Conservation (phyloP, 2,797 vertebrate species). For the Molothrus aeneus region DNA sequence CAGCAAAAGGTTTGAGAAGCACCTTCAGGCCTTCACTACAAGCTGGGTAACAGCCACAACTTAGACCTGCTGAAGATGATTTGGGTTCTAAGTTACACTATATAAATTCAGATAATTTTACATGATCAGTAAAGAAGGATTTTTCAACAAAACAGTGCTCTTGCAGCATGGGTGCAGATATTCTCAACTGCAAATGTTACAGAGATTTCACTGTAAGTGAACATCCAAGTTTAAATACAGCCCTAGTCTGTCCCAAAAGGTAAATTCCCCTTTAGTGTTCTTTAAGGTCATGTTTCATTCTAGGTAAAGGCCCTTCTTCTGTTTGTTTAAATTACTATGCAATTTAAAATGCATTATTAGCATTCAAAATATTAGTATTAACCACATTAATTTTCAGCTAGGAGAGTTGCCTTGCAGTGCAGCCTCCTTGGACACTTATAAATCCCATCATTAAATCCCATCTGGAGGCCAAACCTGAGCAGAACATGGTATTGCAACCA, state of each 20-base stretch:
- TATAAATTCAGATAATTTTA: background rate
- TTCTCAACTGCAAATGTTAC: background rate
- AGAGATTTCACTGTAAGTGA: background rate
- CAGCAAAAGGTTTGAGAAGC: background rate
- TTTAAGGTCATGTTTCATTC: background rate
- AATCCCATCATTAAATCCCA: background rate
- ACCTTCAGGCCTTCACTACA: background rate
- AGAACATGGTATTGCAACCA: background rate
- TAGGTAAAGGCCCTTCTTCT: no score
- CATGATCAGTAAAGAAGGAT: background rate
- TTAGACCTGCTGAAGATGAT: background rate
- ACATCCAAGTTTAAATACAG: background rate
- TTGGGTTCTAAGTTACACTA: background rate
- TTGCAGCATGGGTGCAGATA: background rate
- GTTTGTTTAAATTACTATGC: background rate
- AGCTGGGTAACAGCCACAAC: background rate
- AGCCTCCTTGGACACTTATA: background rate
- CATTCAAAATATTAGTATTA: background rate
- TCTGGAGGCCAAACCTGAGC: background rate
- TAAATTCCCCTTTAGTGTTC: background rate
- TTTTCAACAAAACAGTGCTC: background rate
- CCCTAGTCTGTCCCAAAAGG: background rate
- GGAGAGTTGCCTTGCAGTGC: background rate
- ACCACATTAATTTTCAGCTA: background rate
- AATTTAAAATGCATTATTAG: background rate